These are phyloP conservation scores for Cyprinodon diabolis DNA, from an alignment of 2,797 vertebrate species.

Conservation along the genomic window DNA sequence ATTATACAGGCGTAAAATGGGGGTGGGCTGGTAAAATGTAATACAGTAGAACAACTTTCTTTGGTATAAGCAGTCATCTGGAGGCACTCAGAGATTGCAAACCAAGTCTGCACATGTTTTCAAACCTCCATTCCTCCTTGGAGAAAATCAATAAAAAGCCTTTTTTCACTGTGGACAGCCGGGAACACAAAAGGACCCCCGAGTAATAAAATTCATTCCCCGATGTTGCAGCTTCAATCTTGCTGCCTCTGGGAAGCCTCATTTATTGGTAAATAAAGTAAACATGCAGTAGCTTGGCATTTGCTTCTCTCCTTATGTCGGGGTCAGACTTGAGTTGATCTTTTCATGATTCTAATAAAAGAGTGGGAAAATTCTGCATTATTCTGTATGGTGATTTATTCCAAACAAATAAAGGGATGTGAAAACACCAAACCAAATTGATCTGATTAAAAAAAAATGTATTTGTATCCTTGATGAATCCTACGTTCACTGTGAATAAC, in stretches of 20 bases:
- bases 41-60: constrained; percentile 35
- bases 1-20: constrained; percentile 1
- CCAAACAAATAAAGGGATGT: constrained; percentile 18
- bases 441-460: neutral
- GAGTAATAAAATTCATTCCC: constrained; percentile 63
- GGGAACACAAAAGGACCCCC: constrained; percentile 61
- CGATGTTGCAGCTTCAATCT: constrained; percentile 67
- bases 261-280: constrained; percentile 71
- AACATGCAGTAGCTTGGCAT: constrained; percentile 24
- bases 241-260: constrained; percentile 60
- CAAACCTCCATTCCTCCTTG: constrained; percentile 42
- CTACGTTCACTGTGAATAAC: neutral
- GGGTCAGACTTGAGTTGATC: constrained; percentile 43
- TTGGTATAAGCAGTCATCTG: constrained; percentile 27
- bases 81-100: constrained; percentile 36
- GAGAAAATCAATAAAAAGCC: constrained; percentile 70
- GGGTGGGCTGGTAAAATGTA: constrained; percentile 4
- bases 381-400: neutral
- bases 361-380: neutral
- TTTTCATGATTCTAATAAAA: constrained; percentile 16
- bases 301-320: constrained; percentile 30
- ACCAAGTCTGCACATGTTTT: constrained; percentile 38
- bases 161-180: constrained; percentile 60
- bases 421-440: neutral
- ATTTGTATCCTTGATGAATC: neutral